Evolutionary conservation across 2,888 invertebrate species (phyloP).

Genomic region (Pseudococcus jackbeardsleyi): DNA sequence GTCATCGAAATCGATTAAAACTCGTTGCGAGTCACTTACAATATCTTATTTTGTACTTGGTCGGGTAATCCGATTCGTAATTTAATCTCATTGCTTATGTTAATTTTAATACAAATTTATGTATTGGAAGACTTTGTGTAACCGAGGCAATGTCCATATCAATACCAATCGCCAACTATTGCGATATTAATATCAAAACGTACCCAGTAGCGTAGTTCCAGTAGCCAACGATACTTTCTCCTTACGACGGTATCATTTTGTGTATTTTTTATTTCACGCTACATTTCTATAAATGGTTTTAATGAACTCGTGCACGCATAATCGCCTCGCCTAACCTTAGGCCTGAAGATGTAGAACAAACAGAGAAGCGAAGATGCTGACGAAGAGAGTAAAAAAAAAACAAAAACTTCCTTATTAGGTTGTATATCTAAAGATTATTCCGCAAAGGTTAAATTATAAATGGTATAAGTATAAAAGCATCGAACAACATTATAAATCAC

Average conservation of each 20-base stretch:
- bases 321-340: conserved; percentile 56
- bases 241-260: conserved; percentile 44
- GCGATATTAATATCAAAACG: background rate
- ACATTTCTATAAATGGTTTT: conserved; percentile 58
- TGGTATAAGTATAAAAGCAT: conserved; percentile 62
- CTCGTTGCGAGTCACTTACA: background rate
- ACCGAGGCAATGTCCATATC: background rate
- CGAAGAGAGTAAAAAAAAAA: background rate
- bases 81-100: conserved; percentile 18
- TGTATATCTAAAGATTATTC: conserved; percentile 60
- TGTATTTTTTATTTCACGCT: conserved; percentile 58
- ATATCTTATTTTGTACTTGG: background rate
- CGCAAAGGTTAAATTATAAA: conserved; percentile 65
- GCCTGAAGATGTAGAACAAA: conserved; percentile 64
- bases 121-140: background rate
- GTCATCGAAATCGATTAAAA: conserved; percentile 15
- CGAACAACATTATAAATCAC: conserved; percentile 64
- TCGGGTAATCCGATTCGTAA: background rate
- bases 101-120: conserved; percentile 37
- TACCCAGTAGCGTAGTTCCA: background rate
- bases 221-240: conserved; percentile 52
- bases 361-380: background rate
- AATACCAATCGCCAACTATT: background rate
- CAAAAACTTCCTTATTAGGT: conserved; percentile 64
- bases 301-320: conserved; percentile 62